phyloP scores from a whole-genome alignment of 1,140 invertebrate genomes.

The Drosophila tani region DNA sequence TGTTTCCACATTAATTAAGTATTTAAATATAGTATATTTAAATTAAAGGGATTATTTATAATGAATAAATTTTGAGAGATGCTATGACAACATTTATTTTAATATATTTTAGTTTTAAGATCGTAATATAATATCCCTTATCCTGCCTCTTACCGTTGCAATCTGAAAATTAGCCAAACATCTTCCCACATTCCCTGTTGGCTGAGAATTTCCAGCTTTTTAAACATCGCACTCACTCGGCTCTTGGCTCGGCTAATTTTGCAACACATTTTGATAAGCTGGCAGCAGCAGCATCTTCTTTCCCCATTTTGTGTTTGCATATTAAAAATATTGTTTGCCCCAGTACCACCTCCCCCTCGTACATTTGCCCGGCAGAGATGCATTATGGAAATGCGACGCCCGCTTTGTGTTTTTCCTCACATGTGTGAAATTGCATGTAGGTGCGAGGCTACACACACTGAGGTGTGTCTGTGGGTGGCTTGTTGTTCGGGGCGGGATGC shows the following conservation, averaged over 20 bases:
- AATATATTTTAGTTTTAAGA: too few species aligned
- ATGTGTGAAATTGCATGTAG: slow-evolving; percentile 71
- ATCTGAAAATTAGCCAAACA: slow-evolving; percentile 43
- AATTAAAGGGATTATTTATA: too few species aligned
- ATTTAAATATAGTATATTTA: too few species aligned
- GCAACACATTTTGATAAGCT: slow-evolving; percentile 77
- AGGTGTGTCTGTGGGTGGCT: slow-evolving; percentile 3
- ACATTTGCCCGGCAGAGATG: neutral
- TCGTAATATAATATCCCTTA: too few species aligned
- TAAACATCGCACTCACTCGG: slow-evolving; percentile 55
- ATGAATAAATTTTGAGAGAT: too few species aligned
- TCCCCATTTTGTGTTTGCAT: slow-evolving; percentile 53
- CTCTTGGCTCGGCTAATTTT: slow-evolving; percentile 67
- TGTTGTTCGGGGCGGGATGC: slow-evolving; percentile 28
- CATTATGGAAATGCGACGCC: slow-evolving; percentile 71
- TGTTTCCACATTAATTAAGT: too few species aligned
- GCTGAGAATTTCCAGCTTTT: slow-evolving; percentile 53
- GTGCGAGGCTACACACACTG: slow-evolving; percentile 36
- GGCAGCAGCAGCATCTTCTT: slow-evolving; percentile 27
- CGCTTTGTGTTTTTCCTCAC: slow-evolving; percentile 56
- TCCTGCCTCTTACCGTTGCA: neutral
- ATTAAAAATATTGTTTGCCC: slow-evolving; percentile 72
- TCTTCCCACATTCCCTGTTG: neutral
- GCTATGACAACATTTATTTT: too few species aligned
- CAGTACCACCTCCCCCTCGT: neutral